These are phyloP conservation scores for Melinopterus prodromus DNA, from an alignment of 2,888 invertebrate genomes.

Conservation along the genomic window DNA sequence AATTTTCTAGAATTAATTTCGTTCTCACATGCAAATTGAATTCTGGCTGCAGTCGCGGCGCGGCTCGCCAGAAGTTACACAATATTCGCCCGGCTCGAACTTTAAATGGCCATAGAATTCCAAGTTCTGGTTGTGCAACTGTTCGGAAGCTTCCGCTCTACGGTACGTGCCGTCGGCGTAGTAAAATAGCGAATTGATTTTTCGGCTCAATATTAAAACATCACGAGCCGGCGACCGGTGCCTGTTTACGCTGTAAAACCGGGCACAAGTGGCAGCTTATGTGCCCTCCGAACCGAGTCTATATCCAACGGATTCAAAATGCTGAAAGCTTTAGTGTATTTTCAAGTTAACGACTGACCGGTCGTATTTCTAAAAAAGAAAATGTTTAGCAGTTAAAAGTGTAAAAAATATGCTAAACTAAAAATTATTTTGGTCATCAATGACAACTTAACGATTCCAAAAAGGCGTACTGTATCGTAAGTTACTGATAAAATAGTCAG, in stretches of 20 bases:
- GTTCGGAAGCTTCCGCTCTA: not conserved
- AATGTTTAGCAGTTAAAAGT: no score
- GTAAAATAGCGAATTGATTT: not conserved
- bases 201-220: constrained; percentile 4
- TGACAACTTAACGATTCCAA: no score
- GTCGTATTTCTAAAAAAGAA: no score
- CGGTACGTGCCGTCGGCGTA: not conserved
- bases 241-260: not conserved
- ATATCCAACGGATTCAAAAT: no score
- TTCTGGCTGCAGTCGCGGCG: not conserved
- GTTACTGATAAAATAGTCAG: no score
- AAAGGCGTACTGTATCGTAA: no score
- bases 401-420: no score
- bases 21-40: constrained; percentile 4
- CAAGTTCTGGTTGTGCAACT: not conserved
- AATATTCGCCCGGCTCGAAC: not conserved
- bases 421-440: no score
- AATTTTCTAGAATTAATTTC: constrained; percentile 4
- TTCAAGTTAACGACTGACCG: no score
- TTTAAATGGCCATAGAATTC: constrained; percentile 4
- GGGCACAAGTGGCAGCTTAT: not conserved
- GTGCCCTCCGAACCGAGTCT: not conserved
- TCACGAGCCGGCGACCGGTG: not conserved
- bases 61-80: not conserved
- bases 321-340: no score